Evolutionary conservation across 1,140 invertebrate species (phyloP).

Genomic region (Euwallacea similis): DNA sequence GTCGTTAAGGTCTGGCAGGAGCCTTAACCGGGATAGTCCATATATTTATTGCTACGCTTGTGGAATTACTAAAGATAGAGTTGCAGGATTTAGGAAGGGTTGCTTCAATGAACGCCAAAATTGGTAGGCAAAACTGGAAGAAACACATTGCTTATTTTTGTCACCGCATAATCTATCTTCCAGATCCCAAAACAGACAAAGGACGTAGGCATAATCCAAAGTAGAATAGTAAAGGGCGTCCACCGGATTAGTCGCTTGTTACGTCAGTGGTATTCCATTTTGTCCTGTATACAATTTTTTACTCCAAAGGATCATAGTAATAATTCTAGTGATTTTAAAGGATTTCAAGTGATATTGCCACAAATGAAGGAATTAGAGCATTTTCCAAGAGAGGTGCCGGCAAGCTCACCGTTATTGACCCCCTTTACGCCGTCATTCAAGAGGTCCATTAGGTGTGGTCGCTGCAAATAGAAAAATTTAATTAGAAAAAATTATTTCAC

Average conservation of each 20-base stretch:
- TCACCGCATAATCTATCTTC: neutral
- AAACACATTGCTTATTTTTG: neutral
- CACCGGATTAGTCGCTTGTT: slow-evolving; percentile 89
- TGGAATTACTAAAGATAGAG: slow-evolving; percentile 99
- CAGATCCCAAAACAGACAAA: slow-evolving; percentile 57
- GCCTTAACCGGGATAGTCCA: slow-evolving; percentile 97
- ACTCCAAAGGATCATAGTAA: slow-evolving; percentile 81
- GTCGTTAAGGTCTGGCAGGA: slow-evolving; percentile 88
- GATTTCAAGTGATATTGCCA: slow-evolving; percentile 80
- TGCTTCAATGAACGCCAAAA: slow-evolving; percentile 64
- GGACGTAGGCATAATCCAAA: slow-evolving; percentile 66
- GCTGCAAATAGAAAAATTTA: too few relatives aligned
- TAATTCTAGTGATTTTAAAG: slow-evolving; percentile 57
- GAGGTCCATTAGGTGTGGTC: slow-evolving; percentile 99
- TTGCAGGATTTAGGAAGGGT: slow-evolving; percentile 95
- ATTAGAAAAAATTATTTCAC: too few relatives aligned
- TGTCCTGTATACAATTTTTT: slow-evolving; percentile 95
- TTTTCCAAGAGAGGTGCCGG: slow-evolving; percentile 98
- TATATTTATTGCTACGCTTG: slow-evolving; percentile 97
- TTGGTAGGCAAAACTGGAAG: slow-evolving; percentile 14
- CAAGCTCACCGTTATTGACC: slow-evolving; percentile 97
- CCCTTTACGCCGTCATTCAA: slow-evolving; percentile 98
- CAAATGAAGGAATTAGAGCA: slow-evolving; percentile 89
- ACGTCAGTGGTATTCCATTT: slow-evolving; percentile 91
- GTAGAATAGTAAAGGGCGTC: slow-evolving; percentile 90